phyloP scores from a whole-genome alignment of 2,113 vertebrate genomes.

The Struthio camelus region DNA sequence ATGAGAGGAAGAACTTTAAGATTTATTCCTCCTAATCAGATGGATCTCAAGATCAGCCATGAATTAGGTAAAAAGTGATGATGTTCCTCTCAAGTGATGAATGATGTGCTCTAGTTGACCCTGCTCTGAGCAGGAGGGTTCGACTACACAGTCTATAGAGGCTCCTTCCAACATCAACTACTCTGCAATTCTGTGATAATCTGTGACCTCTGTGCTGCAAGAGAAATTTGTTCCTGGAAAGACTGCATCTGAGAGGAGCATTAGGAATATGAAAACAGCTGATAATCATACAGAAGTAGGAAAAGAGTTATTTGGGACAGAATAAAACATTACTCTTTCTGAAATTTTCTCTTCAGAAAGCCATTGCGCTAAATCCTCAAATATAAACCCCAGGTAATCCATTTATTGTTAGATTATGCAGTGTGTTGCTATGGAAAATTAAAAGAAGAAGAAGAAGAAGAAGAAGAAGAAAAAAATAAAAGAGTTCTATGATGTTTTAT shows the following conservation, averaged over 20 bases:
- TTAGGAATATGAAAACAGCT: neutral
- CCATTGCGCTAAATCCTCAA: neutral
- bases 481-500: neutral
- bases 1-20: neutral
- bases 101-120: fast-evolving
- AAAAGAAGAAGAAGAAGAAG: no score
- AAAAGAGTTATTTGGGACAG: neutral
- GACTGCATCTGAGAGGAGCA: neutral
- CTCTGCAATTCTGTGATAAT: neutral
- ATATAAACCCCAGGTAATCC: neutral
- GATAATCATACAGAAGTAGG: no score
- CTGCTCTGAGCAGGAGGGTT: neutral
- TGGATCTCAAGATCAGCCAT: neutral
- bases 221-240: neutral
- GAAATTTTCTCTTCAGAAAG: neutral
- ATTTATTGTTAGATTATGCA: neutral
- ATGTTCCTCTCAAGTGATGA: neutral
- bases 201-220: neutral
- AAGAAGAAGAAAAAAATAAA: neutral
- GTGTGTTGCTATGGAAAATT: no score
- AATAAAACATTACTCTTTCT: neutral
- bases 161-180: neutral
- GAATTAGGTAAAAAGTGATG: neutral
- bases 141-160: neutral
- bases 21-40: neutral